Percentiles rank a stretch among this genome's conserved stretches.
phyloP scores from a whole-genome alignment of 2,797 vertebrate genomes.

The Xenentodon cancila region DNA sequence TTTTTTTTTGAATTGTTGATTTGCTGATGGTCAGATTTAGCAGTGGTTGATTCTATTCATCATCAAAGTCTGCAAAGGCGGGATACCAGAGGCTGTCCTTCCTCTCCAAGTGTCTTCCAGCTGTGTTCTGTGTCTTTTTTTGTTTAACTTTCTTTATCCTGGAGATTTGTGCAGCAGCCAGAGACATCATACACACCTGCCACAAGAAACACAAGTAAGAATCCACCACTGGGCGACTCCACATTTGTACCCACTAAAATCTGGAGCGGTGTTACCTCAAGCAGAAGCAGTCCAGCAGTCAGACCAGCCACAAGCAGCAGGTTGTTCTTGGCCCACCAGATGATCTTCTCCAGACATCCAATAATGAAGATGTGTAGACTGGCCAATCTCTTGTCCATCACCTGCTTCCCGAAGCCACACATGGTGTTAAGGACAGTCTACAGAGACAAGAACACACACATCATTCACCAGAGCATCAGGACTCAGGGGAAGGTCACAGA shows the following conservation, averaged over 20 bases:
- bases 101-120: not conserved
- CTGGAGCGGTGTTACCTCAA: slow-evolving; percentile 62
- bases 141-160: slow-evolving; percentile 53
- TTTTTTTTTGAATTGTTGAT: no score
- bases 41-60: slow-evolving; percentile 44
- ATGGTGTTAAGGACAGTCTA: slow-evolving; percentile 87
- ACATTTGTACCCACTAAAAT: no score
- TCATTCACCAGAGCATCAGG: not conserved
- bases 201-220: not conserved
- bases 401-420: slow-evolving; percentile 86
- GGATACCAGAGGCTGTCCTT: slow-evolving; percentile 64
- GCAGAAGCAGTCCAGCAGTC: slow-evolving; percentile 82
- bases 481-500: not conserved
- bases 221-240: not conserved
- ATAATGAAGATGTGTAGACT: slow-evolving; percentile 60
- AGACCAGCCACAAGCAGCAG: slow-evolving; percentile 81
- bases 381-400: slow-evolving; percentile 24
- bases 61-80: slow-evolving; percentile 65
- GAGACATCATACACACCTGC: slow-evolving; percentile 63
- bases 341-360: slow-evolving; percentile 83
- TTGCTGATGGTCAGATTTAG: no score
- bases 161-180: slow-evolving; percentile 64
- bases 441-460: not conserved
- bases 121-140: not conserved
- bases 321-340: slow-evolving; percentile 79